Conservation (phyloP, 2,797 vertebrate genomes). For the Cuculus canorus region DNA sequence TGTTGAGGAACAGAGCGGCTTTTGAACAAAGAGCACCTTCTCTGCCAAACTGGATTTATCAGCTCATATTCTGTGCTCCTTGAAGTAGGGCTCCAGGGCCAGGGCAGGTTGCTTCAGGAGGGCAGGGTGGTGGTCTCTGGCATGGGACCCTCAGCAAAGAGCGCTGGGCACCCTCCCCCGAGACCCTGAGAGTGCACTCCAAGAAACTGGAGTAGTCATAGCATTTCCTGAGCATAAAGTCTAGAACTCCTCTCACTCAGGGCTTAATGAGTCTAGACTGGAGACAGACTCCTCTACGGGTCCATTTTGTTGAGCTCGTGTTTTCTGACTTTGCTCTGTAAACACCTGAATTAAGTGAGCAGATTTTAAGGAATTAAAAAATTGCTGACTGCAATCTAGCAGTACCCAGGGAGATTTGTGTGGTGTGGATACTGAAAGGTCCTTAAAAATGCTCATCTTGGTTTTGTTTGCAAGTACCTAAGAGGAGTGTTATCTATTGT, state of each 20-base stretch:
- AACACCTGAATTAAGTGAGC: neutral
- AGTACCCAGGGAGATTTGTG: neutral
- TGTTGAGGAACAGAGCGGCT: neutral
- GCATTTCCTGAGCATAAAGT: neutral
- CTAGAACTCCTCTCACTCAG: neutral
- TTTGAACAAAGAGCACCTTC: neutral
- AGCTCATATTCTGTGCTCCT: neutral
- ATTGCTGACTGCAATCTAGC: neutral
- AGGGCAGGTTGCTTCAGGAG: neutral
- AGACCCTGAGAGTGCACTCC: neutral
- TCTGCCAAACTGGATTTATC: neutral
- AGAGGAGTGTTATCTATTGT: neutral
- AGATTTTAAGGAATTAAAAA: neutral
- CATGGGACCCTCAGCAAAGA: neutral
- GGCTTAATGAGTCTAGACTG: neutral
- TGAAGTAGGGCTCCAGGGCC: neutral
- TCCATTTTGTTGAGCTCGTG: neutral
- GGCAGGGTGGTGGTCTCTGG: neutral
- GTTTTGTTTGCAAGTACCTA: neutral
- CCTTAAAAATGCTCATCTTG: neutral
- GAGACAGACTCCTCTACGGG: neutral
- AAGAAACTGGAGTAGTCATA: neutral
- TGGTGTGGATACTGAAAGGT: neutral
- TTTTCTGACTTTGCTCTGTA: neutral
- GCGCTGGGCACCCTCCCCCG: neutral